A percentile compares a stretch with the other conserved stretches of the same genome.
These are phyloP conservation scores for Lordiphosa andalusiaca DNA, from an alignment of 2,888 invertebrate species.

Conservation along the genomic window DNA sequence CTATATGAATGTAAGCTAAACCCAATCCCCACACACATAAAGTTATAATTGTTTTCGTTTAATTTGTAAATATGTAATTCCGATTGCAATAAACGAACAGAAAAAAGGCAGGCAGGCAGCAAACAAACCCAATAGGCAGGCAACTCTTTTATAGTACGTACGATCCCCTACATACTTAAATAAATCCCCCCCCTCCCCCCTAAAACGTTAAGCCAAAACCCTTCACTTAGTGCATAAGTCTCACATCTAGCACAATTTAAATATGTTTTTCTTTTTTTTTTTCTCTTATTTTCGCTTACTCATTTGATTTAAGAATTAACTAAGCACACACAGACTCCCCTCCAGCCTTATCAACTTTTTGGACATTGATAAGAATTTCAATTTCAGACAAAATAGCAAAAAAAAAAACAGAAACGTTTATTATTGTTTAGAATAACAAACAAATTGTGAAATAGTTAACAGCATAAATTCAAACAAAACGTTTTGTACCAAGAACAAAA, in stretches of 20 bases:
- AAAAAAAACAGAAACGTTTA: background rate
- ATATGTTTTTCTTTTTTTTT: background rate
- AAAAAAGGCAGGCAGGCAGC: too few species aligned
- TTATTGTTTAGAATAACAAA: constrained; percentile 23
- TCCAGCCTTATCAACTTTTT: background rate
- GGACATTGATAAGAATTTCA: constrained; percentile 10
- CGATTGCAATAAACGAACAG: background rate
- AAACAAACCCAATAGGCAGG: constrained; percentile 1
- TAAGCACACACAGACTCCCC: background rate
- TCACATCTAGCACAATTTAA: constrained; percentile 54
- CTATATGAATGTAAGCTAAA: constrained; percentile 9
- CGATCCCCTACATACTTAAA: constrained; percentile 9
- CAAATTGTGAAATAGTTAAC: constrained; percentile 61
- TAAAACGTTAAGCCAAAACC: constrained; percentile 22
- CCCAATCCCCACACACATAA: background rate
- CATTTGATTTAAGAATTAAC: constrained; percentile 40
- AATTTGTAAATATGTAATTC: constrained; percentile 17
- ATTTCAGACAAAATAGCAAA: background rate
- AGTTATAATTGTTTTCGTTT: background rate
- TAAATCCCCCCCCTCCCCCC: background rate
- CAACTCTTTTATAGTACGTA: background rate
- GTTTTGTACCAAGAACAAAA: constrained; percentile 21
- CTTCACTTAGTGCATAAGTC: constrained; percentile 33
- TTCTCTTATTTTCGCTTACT: constrained; percentile 39
- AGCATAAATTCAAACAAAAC: constrained; percentile 19